Conservation (phyloP, 2,797 vertebrate species). For the Hybognathus amarus region DNA sequence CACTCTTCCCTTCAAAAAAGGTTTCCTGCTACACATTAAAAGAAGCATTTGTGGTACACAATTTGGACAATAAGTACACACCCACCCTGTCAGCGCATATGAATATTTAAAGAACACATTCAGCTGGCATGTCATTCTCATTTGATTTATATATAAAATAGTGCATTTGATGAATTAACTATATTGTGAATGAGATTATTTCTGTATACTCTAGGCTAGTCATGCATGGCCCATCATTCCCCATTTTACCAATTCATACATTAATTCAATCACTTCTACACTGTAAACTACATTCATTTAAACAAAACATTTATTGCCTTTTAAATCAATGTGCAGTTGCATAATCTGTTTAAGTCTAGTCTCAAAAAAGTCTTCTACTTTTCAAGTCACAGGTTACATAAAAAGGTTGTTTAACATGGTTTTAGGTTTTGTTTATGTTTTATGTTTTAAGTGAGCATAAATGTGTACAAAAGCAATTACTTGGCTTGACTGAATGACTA, state of each 20-base stretch:
- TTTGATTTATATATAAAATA: slow-evolving; percentile 21
- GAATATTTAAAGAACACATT: background rate
- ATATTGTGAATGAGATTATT: background rate
- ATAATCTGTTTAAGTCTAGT: background rate
- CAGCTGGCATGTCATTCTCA: slow-evolving; percentile 34
- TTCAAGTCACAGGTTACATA: background rate
- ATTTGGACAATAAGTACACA: background rate
- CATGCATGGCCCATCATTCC: background rate
- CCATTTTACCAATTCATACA: background rate
- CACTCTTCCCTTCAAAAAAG: background rate
- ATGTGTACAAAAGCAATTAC: too few relatives aligned
- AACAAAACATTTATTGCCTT: background rate
- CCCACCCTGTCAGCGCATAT: background rate
- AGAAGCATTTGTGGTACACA: background rate
- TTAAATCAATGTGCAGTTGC: background rate
- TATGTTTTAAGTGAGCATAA: too few relatives aligned
- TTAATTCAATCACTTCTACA: background rate
- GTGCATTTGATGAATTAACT: slow-evolving; percentile 15
- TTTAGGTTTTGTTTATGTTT: too few relatives aligned
- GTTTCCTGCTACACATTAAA: background rate
- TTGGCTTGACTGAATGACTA: too few relatives aligned
- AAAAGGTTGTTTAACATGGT: background rate
- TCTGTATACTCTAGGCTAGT: background rate
- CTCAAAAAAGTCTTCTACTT: background rate
- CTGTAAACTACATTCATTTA: background rate